phyloP scores from a whole-genome alignment of 2,888 invertebrate species.

The Erebia epiphron region DNA sequence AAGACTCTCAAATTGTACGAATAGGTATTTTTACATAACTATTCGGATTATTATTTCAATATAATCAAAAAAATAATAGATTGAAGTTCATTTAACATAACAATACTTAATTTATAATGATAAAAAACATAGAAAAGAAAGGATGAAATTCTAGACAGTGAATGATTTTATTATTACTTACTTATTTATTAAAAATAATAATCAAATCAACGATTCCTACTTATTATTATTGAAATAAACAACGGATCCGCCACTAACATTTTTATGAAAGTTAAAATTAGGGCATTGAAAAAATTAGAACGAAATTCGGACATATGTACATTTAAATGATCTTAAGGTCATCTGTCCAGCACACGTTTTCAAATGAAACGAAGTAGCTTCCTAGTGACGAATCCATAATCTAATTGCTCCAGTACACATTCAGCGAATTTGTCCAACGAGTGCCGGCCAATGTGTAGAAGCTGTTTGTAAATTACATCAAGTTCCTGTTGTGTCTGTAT shows the following conservation, averaged over 20 bases:
- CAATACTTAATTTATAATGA: background rate
- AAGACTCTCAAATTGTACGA: conserved; percentile 2
- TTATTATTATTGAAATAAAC: background rate
- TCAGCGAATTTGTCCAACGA: too few species aligned
- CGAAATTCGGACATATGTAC: too few species aligned
- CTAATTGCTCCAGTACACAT: too few species aligned
- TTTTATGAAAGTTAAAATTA: background rate
- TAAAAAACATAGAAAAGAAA: background rate
- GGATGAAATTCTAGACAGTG: background rate
- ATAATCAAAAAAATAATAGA: background rate
- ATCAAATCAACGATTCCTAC: background rate
- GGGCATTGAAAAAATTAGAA: background rate
- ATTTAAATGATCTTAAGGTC: too few species aligned
- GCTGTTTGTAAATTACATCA: too few species aligned
- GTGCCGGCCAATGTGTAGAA: too few species aligned
- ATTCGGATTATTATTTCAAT: background rate
- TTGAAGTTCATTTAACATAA: background rate
- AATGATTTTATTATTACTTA: background rate
- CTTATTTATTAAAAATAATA: background rate
- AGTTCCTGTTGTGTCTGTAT: too few species aligned
- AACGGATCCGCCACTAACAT: background rate
- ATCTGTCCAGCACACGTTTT: too few species aligned
- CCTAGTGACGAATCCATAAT: too few species aligned
- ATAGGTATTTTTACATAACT: background rate
- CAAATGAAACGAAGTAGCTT: too few species aligned